Evolutionary conservation across 2,113 vertebrate genomes (phyloP).

Genomic region (Terrapene triunguis): DNA sequence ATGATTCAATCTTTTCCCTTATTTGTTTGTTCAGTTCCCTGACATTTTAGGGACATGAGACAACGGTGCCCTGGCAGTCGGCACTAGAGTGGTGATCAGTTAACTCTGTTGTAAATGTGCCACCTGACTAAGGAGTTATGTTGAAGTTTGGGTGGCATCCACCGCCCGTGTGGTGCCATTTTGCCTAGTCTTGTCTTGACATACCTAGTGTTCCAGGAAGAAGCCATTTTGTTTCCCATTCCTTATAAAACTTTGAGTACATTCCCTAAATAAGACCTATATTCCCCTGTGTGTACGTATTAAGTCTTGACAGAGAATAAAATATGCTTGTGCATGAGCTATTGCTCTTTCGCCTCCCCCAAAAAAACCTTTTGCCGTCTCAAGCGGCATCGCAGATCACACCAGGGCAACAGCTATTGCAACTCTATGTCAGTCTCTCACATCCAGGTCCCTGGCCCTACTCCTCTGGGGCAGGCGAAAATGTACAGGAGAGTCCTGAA

Average conservation of each 20-base stretch:
- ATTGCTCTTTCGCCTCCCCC: background rate
- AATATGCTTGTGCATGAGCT: background rate
- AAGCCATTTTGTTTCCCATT: no score
- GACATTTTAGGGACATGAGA: background rate
- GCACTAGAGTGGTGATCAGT: background rate
- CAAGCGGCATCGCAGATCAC: background rate
- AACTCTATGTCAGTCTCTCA: background rate
- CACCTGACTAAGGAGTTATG: rapidly evolving
- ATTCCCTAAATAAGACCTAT: no score
- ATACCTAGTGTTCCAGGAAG: no score
- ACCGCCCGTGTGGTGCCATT: rapidly evolving
- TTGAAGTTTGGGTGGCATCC: background rate
- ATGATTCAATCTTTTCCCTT: background rate
- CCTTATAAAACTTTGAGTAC: no score
- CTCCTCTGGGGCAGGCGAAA: background rate
- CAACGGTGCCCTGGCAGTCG: background rate
- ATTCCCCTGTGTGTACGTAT: no score
- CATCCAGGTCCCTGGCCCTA: rapidly evolving
- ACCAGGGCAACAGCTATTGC: background rate
- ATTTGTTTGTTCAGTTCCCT: background rate
- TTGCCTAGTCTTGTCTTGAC: no score
- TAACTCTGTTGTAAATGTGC: background rate
- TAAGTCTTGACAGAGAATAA: no score
- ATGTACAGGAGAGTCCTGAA: background rate
- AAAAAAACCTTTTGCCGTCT: no score